A percentile compares a stretch with the other conserved stretches of the same genome.
Evolutionary conservation across 2,888 invertebrate species (phyloP).

Genomic region (Hyppa rectilinea): DNA sequence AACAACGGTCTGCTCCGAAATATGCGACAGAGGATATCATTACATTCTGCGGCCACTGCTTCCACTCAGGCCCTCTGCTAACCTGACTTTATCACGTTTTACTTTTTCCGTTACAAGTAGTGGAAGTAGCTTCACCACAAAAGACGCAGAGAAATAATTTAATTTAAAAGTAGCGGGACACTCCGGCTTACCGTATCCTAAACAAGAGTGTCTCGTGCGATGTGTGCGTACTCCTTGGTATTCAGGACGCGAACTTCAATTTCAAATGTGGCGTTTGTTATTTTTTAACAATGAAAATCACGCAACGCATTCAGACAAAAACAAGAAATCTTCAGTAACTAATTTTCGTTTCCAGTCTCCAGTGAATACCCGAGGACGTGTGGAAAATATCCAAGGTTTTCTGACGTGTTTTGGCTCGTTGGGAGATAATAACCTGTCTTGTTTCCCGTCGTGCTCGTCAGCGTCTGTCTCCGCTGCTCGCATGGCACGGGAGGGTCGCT

Average conservation of each 20-base stretch:
- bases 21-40: conserved; percentile 82
- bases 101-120: conserved; percentile 46
- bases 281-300: conserved; percentile 89
- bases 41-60: conserved; percentile 67
- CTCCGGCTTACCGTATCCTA: conserved; percentile 52
- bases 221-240: conserved; percentile 77
- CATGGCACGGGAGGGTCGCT: conserved; percentile 75
- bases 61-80: conserved; percentile 46
- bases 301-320: conserved; percentile 85
- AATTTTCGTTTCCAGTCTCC: conserved; percentile 89
- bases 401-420: conserved; percentile 85
- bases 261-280: conserved; percentile 88
- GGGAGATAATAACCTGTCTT: conserved; percentile 90
- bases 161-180: conserved; percentile 63
- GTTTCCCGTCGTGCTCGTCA: conserved; percentile 86
- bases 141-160: conserved; percentile 62
- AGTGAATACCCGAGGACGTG: conserved; percentile 89
- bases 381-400: conserved; percentile 88
- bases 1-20: conserved; percentile 80
- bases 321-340: conserved; percentile 89
- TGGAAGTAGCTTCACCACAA: conserved; percentile 45
- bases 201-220: conserved; percentile 61
- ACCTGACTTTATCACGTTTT: conserved; percentile 58
- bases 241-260: conserved; percentile 87
- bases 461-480: conserved; percentile 73